phyloP scores from a whole-genome alignment of 1,140 invertebrate genomes.

The Heterodera carotae region DNA sequence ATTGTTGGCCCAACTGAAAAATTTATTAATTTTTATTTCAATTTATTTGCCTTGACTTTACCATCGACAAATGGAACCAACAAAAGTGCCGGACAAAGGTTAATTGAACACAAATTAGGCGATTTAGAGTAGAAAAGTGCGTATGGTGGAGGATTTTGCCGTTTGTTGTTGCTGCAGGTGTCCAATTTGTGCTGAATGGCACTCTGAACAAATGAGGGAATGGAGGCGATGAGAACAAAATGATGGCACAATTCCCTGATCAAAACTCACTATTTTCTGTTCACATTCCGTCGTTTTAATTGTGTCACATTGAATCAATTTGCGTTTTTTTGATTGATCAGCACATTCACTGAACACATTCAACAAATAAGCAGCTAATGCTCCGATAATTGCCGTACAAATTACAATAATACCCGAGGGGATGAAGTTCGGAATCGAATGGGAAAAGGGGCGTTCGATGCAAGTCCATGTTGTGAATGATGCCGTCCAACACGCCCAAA shows the following conservation, averaged over 20 bases:
- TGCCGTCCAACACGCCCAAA: constrained; percentile 23
- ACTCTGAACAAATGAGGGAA: too few species aligned
- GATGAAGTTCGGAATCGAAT: constrained; percentile 21
- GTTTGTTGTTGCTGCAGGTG: not conserved
- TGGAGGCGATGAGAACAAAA: too few species aligned
- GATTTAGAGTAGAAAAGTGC: not conserved
- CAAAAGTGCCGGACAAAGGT: constrained; percentile 6
- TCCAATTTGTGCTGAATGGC: not conserved
- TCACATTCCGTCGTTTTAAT: not conserved
- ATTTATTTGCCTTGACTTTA: not conserved
- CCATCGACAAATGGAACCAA: not conserved
- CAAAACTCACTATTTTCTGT: not conserved
- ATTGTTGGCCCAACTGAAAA: not conserved
- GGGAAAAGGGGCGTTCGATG: constrained; percentile 38
- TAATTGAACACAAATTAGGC: not conserved
- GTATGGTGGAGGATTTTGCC: not conserved
- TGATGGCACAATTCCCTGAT: not conserved
- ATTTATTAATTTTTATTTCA: not conserved
- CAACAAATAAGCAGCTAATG: constrained; percentile 40
- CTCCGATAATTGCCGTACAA: too few species aligned
- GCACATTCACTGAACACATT: not conserved
- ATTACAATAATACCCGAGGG: constrained; percentile 22
- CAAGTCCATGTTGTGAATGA: constrained; percentile 43
- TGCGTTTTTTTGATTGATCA: not conserved
- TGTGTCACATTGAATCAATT: not conserved